Conservation (phyloP, 64 coral and sea anemone genomes). For the Stylophora pistillata region DNA sequence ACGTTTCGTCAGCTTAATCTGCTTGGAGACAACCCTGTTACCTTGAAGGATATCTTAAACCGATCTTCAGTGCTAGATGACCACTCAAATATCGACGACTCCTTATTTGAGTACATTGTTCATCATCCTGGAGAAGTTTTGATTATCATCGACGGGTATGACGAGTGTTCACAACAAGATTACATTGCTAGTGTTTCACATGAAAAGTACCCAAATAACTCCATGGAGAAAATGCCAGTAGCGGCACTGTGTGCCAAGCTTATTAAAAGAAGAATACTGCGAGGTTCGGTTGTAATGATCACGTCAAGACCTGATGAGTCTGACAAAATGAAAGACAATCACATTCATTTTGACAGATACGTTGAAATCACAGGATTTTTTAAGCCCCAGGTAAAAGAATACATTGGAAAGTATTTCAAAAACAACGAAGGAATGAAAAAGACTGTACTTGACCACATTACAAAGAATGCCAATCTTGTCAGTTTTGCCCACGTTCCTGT, state of each 20-base stretch:
- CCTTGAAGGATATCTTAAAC: conserved; percentile 16
- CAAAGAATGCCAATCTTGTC: conserved; percentile 22
- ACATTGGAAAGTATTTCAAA: conserved; percentile 48
- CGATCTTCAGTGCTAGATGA: conserved; percentile 33
- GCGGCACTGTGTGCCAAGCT: conserved; percentile 22
- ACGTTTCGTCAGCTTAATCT: conserved; percentile 32
- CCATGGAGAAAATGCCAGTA: conserved; percentile 21
- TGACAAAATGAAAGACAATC: not conserved
- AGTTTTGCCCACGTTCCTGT: conserved; percentile 40
- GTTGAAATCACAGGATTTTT: conserved; percentile 43
- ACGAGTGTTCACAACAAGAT: conserved; percentile 14
- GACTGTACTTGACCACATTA: conserved; percentile 16
- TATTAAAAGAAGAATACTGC: conserved; percentile 12
- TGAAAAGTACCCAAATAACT: conserved; percentile 10
- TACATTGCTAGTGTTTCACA: conserved; percentile 2
- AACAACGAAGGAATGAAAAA: conserved; percentile 8
- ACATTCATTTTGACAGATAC: conserved; percentile 13
- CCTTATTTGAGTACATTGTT: conserved; percentile 13
- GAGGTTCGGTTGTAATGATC: not conserved
- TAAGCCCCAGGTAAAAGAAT: conserved; percentile 11
- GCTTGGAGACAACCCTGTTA: not conserved
- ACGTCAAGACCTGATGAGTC: conserved; percentile 22
- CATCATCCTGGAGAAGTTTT: not conserved
- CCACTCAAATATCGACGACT: not conserved
- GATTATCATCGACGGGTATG: conserved; percentile 32